A percentile compares a stretch with the other conserved stretches of the same genome.
Evolutionary conservation across 2,888 invertebrate genomes (phyloP).

Genomic region (Archips crataeganus): DNA sequence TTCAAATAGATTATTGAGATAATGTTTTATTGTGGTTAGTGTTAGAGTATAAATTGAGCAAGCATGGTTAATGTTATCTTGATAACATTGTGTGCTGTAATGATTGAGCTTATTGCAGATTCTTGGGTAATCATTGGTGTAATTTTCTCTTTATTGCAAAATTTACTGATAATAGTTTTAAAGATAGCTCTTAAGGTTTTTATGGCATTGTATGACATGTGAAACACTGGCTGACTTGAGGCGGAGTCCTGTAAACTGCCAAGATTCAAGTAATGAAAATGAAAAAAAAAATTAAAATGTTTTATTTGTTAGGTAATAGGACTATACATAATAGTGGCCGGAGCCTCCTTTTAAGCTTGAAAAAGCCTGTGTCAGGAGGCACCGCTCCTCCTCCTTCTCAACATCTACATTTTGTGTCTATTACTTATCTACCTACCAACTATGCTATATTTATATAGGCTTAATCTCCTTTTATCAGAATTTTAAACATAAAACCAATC

Average conservation of each 20-base stretch:
- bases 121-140: constrained; percentile 12
- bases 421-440: too few relatives aligned
- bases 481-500: too few relatives aligned
- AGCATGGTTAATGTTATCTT: constrained; percentile 9
- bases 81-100: constrained; percentile 28
- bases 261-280: too few relatives aligned
- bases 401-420: too few relatives aligned
- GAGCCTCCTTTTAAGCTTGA: too few relatives aligned
- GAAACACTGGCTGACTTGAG: not conserved
- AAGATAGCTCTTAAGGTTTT: not conserved
- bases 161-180: constrained; percentile 4
- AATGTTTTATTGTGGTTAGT: constrained; percentile 1
- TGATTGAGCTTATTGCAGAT: constrained; percentile 19
- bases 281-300: too few relatives aligned
- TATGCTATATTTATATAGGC: too few relatives aligned
- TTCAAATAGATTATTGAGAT: constrained; percentile 9
- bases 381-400: too few relatives aligned
- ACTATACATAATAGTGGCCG: too few relatives aligned
- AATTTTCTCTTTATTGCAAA: constrained; percentile 17
- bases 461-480: too few relatives aligned
- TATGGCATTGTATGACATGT: not conserved
- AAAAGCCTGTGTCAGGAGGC: too few relatives aligned
- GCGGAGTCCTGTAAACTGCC: not conserved
- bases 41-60: constrained; percentile 8
- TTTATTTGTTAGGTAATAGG: too few relatives aligned